Conservation (phyloP, 2,888 invertebrate species). For the Epinotia demarniana region DNA sequence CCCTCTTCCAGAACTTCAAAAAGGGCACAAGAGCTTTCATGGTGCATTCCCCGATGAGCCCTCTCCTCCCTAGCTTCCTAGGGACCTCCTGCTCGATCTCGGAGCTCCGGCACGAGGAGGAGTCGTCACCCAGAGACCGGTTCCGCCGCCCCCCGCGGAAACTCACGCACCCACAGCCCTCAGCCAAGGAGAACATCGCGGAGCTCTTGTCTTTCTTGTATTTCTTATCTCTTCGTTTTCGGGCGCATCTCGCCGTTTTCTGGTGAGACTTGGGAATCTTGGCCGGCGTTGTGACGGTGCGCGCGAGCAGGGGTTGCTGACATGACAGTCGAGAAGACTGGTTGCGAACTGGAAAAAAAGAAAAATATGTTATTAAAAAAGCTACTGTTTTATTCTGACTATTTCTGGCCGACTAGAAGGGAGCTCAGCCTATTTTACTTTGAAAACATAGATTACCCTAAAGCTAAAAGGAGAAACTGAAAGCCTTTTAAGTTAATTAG, state of each 20-base stretch:
- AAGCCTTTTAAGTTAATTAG: not conserved
- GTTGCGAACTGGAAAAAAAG: slow-evolving; percentile 52
- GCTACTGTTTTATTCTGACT: not conserved
- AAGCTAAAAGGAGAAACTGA: not conserved
- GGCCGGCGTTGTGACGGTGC: slow-evolving; percentile 49
- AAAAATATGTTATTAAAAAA: not conserved
- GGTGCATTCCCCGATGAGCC: slow-evolving; percentile 77
- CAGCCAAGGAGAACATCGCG: slow-evolving; percentile 79
- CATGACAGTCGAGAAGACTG: slow-evolving; percentile 55
- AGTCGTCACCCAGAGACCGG: slow-evolving; percentile 75
- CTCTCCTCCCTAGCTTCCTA: slow-evolving; percentile 68
- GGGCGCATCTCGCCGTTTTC: slow-evolving; percentile 75
- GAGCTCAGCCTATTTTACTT: not conserved
- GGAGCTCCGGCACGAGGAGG: slow-evolving; percentile 79
- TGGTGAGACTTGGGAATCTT: slow-evolving; percentile 77
- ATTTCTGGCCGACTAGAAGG: not conserved
- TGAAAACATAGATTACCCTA: not conserved
- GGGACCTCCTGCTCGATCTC: slow-evolving; percentile 81
- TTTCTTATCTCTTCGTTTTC: slow-evolving; percentile 81
- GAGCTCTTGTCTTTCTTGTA: slow-evolving; percentile 77
- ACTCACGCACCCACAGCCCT: slow-evolving; percentile 80
- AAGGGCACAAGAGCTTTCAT: slow-evolving; percentile 86
- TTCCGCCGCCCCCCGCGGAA: slow-evolving; percentile 73
- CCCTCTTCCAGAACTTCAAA: slow-evolving; percentile 87
- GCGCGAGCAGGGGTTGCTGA: slow-evolving; percentile 37